Evolutionary conservation across 2,888 invertebrate species (phyloP), one percentile per base, ranked within the genome.

Genomic region (Sialis fuliginosa): DNA sequence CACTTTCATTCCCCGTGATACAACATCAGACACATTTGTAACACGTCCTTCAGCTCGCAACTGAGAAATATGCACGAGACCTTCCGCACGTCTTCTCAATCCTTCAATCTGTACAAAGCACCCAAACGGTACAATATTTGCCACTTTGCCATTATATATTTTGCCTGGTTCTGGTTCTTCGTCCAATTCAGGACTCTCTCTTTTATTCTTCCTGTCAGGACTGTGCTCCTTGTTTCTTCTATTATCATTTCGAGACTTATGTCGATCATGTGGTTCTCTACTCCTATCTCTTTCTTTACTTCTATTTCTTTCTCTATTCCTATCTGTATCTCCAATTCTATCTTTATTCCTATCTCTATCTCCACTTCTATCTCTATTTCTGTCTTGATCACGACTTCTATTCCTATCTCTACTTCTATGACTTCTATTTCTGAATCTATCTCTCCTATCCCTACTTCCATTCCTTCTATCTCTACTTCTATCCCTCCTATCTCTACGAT

Each of bases 51-150:
- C 95, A 0, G 90, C 75, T 41, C 95, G 70, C 35, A 96, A 66
- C 64, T 95, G 88, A 1, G 97, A 97, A 56, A 98, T 96, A 60
- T 99, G 98, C 1, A 96, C 95, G 0, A 98, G 70, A 0, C 98
- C 98, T 63, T 98, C 98, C 80, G 89, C 89, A 40, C 85, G 75
- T 54, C 86, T 82, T 44, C 80, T 75, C 43, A 98, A 69, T 0
- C 95, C 93, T 59, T 95, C 91, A 22, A 98, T 69, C 65, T 95
- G 92, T 0, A 96, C 91, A 64, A 98, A 98, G 62, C 96, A 96
- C 1, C 98, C 98, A 66, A 97, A 99, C n/a, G 88, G 84, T 46
- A 95, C 92, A 53, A 96, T 87, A 57, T 91, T 96, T 1, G 91
- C 89, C 0, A 98, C 91, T 64, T 89, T 85, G 0, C 95, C 98